A percentile compares a stretch with the other conserved stretches of the same genome.
These are phyloP conservation scores for Atherinomorus stipes DNA, from an alignment of 2,113 vertebrate species.

Conservation along the genomic window DNA sequence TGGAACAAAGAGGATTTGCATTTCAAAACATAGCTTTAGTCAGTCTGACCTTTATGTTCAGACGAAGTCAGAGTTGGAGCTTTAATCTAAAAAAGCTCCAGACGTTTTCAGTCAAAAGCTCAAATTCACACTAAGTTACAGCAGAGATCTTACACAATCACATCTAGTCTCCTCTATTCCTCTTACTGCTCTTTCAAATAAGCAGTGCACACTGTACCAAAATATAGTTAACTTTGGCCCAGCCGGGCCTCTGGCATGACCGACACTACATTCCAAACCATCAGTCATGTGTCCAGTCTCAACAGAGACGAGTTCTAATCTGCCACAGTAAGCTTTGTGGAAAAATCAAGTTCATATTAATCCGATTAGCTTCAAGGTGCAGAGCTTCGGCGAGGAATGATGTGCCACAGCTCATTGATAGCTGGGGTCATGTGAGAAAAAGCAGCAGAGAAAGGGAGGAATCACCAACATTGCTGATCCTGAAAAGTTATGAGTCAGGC, in stretches of 20 bases:
- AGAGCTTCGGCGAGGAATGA: slow-evolving; percentile 50
- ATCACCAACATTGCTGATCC: background rate
- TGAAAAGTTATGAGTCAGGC: background rate
- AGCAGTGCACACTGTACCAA: background rate
- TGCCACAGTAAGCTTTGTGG: slow-evolving; percentile 50
- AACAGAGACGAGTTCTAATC: slow-evolving; percentile 61
- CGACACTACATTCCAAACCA: slow-evolving; percentile 31
- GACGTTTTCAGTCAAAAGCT: slow-evolving; percentile 9
- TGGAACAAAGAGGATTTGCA: slow-evolving; percentile 45
- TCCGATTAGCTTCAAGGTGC: slow-evolving; percentile 65
- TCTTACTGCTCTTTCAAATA: background rate
- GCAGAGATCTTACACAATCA: background rate
- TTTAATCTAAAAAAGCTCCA: background rate
- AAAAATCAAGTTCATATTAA: slow-evolving; percentile 70
- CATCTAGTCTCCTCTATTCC: background rate
- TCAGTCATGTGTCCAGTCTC: slow-evolving; percentile 64
- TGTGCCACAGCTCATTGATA: slow-evolving; percentile 37
- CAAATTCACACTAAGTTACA: background rate
- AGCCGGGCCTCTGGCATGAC: slow-evolving; percentile 6
- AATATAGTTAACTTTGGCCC: slow-evolving; percentile 8
- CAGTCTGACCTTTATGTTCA: slow-evolving; percentile 1
- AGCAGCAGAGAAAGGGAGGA: background rate
- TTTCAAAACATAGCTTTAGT: slow-evolving; percentile 39
- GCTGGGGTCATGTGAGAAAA: slow-evolving; percentile 48
- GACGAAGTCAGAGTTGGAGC: background rate